A percentile compares a stretch with the other conserved stretches of the same genome.
Evolutionary conservation across 2,113 vertebrate species (phyloP).

Genomic region (Callospermophilus lateralis): DNA sequence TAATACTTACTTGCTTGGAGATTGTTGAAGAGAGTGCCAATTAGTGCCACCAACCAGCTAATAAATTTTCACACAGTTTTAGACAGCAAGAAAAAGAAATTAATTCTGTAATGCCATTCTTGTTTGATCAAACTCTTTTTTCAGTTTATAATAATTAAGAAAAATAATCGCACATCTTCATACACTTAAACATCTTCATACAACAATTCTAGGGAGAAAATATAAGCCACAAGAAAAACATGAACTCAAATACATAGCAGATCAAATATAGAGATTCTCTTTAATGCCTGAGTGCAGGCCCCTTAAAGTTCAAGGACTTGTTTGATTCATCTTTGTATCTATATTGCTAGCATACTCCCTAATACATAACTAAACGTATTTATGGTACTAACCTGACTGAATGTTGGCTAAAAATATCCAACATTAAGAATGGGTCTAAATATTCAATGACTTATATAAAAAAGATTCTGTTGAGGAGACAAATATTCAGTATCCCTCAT

Average conservation of each 20-base stretch:
- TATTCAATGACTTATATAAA: neutral
- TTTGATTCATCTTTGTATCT: neutral
- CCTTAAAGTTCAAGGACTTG: neutral
- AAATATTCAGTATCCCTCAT: neutral
- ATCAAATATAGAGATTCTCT: neutral
- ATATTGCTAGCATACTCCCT: neutral
- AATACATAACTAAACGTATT: neutral
- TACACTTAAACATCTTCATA: neutral
- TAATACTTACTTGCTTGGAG: slow-evolving; percentile 16
- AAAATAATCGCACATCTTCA: neutral
- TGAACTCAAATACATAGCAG: neutral
- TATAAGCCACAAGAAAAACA: neutral
- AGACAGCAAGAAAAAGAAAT: neutral
- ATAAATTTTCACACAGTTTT: slow-evolving; percentile 42
- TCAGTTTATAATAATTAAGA: neutral
- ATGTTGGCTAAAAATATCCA: neutral
- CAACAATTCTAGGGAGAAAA: slow-evolving; percentile 38
- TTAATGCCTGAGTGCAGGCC: neutral
- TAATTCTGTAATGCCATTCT: slow-evolving; percentile 4
- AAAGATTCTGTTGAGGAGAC: neutral
- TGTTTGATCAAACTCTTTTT: neutral
- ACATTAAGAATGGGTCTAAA: neutral
- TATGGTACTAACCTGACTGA: neutral
- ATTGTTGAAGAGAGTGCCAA: slow-evolving; percentile 21
- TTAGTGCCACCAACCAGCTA: neutral